Evolutionary conservation across 2,113 vertebrate species (phyloP).

Genomic region (Paramisgurnus dabryanus): DNA sequence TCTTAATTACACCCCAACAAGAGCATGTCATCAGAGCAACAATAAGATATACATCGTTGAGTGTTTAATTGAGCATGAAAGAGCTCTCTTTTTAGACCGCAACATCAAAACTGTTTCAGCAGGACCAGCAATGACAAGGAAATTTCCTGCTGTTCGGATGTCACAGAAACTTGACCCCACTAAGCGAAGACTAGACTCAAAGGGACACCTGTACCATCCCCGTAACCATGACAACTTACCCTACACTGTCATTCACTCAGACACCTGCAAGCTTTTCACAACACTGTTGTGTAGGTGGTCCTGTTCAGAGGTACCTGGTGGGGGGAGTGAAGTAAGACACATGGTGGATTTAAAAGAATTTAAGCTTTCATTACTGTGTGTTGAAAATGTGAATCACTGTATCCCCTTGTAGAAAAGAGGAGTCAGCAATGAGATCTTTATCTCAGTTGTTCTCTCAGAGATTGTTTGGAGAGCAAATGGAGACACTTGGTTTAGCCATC

Average conservation of each 20-base stretch:
- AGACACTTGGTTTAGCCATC: no score
- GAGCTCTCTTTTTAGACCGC: conserved; percentile 50
- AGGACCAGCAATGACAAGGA: conserved; percentile 36
- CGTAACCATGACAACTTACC: conserved; percentile 57
- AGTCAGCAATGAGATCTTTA: no score
- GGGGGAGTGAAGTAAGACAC: not conserved
- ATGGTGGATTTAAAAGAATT: no score
- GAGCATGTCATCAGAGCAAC: conserved; percentile 59
- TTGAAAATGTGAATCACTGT: no score
- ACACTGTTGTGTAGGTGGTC: not conserved
- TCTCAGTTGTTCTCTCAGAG: no score
- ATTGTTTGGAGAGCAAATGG: no score
- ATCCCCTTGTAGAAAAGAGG: no score
- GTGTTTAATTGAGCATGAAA: conserved; percentile 59
- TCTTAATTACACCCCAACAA: conserved; percentile 62
- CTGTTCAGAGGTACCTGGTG: not conserved
- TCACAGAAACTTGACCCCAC: conserved; percentile 62
- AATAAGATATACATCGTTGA: conserved; percentile 57
- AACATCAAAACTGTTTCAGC: conserved; percentile 37
- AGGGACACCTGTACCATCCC: conserved; percentile 58
- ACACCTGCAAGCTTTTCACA: conserved; percentile 42
- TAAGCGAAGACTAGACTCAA: conserved; percentile 54
- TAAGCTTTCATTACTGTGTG: no score
- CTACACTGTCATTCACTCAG: conserved; percentile 57
- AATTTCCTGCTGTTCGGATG: conserved; percentile 57